Base-by-base conservation (phyloP, 1,140 invertebrate species). In the Scaptomyza graminum region DNA sequence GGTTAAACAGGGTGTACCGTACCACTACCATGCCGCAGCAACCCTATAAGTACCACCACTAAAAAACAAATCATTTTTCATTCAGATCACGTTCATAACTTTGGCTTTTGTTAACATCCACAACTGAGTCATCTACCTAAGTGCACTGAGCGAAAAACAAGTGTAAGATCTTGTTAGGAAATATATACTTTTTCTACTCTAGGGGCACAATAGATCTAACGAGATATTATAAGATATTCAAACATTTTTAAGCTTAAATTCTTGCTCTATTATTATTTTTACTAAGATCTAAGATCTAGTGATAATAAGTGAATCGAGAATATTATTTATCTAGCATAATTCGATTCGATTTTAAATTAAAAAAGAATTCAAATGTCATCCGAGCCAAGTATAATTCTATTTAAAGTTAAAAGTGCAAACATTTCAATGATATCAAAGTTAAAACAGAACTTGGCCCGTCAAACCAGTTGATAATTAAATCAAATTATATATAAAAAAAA, bases 401-500 rank as follows among this genome's bases (percentile, higher is more conserved):
- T 18, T 18, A 1, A 6, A 18, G 44, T 12, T 44, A 1, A 16
- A 37, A 37, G 11, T 37, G 1, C 80, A 83, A 74, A 63, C 70
- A 61, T 61, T 73, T 68, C 62, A 68, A 57, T 65, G 67, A 64
- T 51, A 54, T 7, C 67, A 64, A 68, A 65, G 54, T 39, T 74
- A 63, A 67, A 83, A 65, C 62, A 84, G 80, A 82, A 83, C 66
- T 72, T 60, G 79, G 51, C 79, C 59, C 46, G 82, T 87, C 79
- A 88, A 87, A 87, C 82, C 82, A 83, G 82, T 87, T 88, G 47
- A 82, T 63, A 83, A 88, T 87, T 79, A 87, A 49, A 74, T 68
- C 82, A 31, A 55, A 81, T 65, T 67, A 75, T 75, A 57, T 46
- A 31, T 31, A 31, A 8, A 8, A 4, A 28, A 39, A n/a, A 39